These are phyloP conservation scores for Echiichthys vipera DNA, from an alignment of 2,797 vertebrate species.

Conservation along the genomic window DNA sequence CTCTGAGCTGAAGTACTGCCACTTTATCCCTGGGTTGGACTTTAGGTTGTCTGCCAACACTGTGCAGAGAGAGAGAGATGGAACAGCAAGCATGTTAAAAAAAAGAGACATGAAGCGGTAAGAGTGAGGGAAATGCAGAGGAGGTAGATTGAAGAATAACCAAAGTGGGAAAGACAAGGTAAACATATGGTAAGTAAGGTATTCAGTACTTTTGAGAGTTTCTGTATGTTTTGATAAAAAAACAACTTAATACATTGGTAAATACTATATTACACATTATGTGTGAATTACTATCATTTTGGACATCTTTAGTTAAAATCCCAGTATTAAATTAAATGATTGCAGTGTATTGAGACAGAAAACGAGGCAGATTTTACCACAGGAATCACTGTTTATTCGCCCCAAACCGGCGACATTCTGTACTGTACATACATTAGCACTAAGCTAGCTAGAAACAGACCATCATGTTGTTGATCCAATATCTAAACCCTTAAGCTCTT, in stretches of 20 bases:
- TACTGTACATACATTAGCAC: background rate
- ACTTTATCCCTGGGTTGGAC: constrained; percentile 98
- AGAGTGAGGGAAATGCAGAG: background rate
- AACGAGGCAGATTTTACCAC: background rate
- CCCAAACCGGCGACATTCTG: too few relatives aligned
- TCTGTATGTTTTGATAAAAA: background rate
- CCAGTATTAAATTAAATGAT: background rate
- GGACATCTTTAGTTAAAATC: background rate
- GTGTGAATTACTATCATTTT: background rate
- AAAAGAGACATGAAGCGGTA: background rate
- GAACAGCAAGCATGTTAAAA: background rate
- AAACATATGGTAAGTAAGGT: background rate
- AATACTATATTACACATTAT: background rate
- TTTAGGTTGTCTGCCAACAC: constrained; percentile 99
- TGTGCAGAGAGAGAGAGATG: constrained; percentile 58
- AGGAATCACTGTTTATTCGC: background rate
- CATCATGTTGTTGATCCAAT: background rate
- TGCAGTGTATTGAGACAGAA: background rate
- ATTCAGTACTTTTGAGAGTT: background rate
- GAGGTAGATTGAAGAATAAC: background rate
- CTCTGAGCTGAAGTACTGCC: constrained; percentile 99
- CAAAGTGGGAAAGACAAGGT: too few relatives aligned
- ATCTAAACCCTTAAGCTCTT: background rate
- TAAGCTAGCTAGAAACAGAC: background rate
- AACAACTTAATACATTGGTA: background rate